Conservation (phyloP, 1,140 invertebrate genomes). For the Eueides isabella region DNA sequence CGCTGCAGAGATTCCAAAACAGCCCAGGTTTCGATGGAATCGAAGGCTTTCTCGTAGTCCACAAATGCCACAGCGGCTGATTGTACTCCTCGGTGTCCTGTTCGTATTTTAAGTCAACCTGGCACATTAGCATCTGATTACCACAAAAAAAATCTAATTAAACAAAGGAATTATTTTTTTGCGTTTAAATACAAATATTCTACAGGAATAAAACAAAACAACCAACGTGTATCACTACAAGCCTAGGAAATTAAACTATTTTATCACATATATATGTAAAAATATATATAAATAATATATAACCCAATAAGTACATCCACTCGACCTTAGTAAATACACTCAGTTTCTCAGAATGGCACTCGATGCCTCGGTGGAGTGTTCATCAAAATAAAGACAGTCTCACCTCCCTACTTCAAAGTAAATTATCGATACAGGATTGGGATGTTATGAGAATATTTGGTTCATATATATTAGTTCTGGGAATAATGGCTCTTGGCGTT, state of each 20-base stretch:
- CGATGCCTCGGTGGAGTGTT: conserved; percentile 3
- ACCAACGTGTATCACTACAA: too few species aligned
- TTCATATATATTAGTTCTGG: conserved; percentile 1
- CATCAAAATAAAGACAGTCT: conserved; percentile 30
- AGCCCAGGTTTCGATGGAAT: too few species aligned
- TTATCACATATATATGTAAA: background rate
- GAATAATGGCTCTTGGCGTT: background rate
- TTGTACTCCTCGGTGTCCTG: background rate
- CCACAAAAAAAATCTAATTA: too few species aligned
- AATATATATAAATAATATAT: background rate
- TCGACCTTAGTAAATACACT: background rate
- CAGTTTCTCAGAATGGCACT: conserved; percentile 10
- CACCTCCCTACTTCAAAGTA: background rate
- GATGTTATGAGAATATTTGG: background rate
- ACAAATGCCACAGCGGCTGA: conserved; percentile 5
- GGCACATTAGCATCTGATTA: too few species aligned
- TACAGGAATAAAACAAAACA: too few species aligned
- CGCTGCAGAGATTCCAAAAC: too few species aligned
- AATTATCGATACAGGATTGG: conserved; percentile 8
- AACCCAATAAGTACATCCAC: background rate
- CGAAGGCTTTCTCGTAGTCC: background rate
- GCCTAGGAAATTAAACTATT: too few species aligned
- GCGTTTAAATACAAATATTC: too few species aligned
- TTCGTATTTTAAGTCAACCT: background rate
- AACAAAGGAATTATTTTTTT: too few species aligned